Evolutionary conservation across 2,113 vertebrate species (phyloP).

Genomic region (Meles meles): DNA sequence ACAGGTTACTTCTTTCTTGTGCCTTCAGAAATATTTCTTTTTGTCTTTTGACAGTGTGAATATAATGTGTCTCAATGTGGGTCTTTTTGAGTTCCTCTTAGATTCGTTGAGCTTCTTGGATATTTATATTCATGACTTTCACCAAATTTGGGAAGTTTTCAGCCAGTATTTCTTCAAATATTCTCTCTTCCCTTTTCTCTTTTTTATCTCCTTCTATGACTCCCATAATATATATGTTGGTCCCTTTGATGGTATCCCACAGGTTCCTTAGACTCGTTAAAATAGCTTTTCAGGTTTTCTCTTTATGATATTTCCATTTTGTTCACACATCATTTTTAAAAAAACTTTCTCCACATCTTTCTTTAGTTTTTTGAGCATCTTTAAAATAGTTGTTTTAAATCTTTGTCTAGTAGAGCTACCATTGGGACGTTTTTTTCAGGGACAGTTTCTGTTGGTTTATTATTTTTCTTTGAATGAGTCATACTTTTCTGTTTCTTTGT

Average conservation of each 20-base stretch:
- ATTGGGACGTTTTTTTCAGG: neutral
- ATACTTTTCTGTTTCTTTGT: neutral
- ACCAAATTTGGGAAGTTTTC: neutral
- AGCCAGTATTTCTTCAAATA: neutral
- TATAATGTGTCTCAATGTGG: neutral
- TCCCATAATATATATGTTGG: neutral
- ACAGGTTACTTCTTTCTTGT: neutral
- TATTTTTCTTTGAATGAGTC: neutral
- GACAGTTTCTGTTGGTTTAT: neutral
- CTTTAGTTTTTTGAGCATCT: neutral
- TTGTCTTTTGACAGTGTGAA: neutral
- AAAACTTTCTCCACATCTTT: neutral
- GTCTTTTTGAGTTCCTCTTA: neutral
- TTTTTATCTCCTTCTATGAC: neutral
- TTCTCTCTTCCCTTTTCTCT: neutral
- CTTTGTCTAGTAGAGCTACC: neutral
- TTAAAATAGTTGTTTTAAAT: neutral
- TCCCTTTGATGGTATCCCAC: neutral
- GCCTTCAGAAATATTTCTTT: neutral
- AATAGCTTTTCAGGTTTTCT: neutral
- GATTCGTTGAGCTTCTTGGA: neutral
- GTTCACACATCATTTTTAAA: neutral
- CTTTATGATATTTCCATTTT: neutral
- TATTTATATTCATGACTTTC: neutral
- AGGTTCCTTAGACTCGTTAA: neutral